Percentiles rank a stretch among this genome's conserved stretches.
phyloP scores from a whole-genome alignment of 1,140 invertebrate species.

The Anagrus nilaparvatae region DNA sequence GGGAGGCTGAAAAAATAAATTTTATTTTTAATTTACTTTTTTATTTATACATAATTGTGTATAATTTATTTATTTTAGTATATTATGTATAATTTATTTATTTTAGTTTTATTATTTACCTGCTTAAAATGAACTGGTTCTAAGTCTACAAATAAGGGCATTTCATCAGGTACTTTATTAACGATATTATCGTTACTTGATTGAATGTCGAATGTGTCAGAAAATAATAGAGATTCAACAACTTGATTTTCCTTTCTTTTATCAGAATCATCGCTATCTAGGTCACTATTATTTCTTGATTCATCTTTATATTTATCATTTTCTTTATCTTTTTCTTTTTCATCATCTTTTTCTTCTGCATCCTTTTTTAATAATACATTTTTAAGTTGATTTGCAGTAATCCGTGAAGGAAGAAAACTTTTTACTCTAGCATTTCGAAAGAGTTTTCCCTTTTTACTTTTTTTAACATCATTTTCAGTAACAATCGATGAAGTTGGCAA shows the following conservation, averaged over 20 bases:
- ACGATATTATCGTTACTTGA: conserved; percentile 14
- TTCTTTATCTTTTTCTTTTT: conserved; percentile 5
- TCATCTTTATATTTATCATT: conserved; percentile 1
- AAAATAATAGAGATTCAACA: conserved; percentile 15
- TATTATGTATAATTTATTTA: no score
- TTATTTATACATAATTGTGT: no score
- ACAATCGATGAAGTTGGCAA: conserved; percentile 9
- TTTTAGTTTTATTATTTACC: no score
- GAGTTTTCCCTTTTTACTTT: conserved; percentile 9
- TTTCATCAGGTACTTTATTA: conserved; percentile 7
- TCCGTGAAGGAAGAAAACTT: conserved; percentile 10
- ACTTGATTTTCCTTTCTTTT: background rate
- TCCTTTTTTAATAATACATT: conserved; percentile 13
- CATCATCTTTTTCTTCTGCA: conserved; percentile 5
- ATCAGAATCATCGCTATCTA: background rate
- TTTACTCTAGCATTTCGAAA: conserved; percentile 8
- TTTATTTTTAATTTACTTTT: no score
- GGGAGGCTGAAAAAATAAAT: conserved; percentile 24
- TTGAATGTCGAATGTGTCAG: conserved; percentile 29
- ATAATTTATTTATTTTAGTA: no score
- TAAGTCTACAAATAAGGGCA: conserved; percentile 27
- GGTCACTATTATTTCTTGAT: background rate
- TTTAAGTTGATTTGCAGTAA: conserved; percentile 19
- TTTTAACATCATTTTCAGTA: conserved; percentile 9
- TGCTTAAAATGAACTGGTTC: conserved; percentile 28